phyloP scores from a whole-genome alignment of 2,888 invertebrate genomes.

The Amblyjoppa proteus region DNA sequence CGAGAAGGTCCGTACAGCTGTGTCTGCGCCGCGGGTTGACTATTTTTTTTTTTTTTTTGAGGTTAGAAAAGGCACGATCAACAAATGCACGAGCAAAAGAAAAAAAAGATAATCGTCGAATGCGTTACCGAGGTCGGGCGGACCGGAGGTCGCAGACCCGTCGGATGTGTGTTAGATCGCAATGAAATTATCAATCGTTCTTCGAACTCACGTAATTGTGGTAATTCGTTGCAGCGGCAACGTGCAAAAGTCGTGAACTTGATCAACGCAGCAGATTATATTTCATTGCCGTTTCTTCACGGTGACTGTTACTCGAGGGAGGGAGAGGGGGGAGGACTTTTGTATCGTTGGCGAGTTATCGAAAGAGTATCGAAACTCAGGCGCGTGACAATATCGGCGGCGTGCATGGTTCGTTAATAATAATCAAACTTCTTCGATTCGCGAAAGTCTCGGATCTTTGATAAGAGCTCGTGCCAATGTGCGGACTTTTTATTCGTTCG shows the following conservation, averaged over 20 bases:
- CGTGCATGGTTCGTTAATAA: neutral
- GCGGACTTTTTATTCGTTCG: conserved; percentile 22
- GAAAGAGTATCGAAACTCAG: conserved; percentile 36
- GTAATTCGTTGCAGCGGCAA: conserved; percentile 17
- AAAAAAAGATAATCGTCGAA: neutral
- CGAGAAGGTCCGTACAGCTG: conserved; percentile 10
- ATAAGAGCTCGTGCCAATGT: conserved; percentile 15
- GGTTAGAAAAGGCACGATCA: conserved; percentile 8
- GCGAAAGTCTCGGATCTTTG: neutral
- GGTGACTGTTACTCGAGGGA: neutral
- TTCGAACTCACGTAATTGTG: conserved; percentile 13
- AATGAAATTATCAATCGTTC: conserved; percentile 26
- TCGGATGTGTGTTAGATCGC: conserved; percentile 4
- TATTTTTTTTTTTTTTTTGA: neutral
- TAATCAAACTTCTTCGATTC: neutral
- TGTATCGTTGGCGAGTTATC: conserved; percentile 24
- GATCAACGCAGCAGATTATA: conserved; percentile 47
- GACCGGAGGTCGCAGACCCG: neutral
- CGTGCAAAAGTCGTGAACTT: conserved; percentile 57
- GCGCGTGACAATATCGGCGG: neutral
- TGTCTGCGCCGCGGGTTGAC: neutral
- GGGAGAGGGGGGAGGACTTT: neutral
- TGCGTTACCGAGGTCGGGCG: neutral
- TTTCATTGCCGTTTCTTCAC: conserved; percentile 22
- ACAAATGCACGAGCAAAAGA: neutral